A percentile compares a stretch with the other conserved stretches of the same genome.
phyloP scores from a whole-genome alignment of 1,140 invertebrate species.

The Drosophila ironensis region DNA sequence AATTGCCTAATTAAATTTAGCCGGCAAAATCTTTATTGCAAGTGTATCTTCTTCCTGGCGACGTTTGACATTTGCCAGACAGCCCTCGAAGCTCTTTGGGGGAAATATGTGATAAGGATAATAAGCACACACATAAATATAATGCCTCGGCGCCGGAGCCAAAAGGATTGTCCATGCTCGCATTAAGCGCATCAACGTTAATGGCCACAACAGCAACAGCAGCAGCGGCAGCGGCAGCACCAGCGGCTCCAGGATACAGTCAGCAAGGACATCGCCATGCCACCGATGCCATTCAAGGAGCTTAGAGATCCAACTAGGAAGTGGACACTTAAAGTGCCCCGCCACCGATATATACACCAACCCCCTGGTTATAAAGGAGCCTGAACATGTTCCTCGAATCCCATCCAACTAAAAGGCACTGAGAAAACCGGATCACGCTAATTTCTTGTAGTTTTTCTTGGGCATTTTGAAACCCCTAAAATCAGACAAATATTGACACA shows the following conservation, averaged over 20 bases:
- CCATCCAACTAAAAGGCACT: background rate
- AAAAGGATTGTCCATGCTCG: conserved; percentile 12
- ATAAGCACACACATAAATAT: conserved; percentile 44
- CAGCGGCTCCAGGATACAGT: conserved; percentile 10
- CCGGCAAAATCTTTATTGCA: no score
- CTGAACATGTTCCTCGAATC: background rate
- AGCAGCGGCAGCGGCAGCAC: background rate
- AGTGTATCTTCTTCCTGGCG: background rate
- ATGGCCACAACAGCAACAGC: conserved; percentile 6
- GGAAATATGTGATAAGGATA: conserved; percentile 38
- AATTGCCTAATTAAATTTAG: no score
- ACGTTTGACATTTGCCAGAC: conserved; percentile 26
- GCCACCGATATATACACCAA: no score
- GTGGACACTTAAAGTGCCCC: conserved; percentile 30
- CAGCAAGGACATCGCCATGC: conserved; percentile 25
- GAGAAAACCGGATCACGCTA: background rate
- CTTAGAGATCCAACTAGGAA: conserved; percentile 30
- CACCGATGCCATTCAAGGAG: conserved; percentile 15
- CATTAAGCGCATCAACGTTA: conserved; percentile 45
- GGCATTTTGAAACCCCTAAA: background rate
- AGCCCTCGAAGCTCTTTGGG: background rate
- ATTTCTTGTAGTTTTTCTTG: background rate
- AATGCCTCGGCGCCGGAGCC: background rate
- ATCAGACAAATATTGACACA: no score
- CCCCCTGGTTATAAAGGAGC: conserved; percentile 1